phyloP scores from a whole-genome alignment of 2,888 invertebrate genomes.

The Macrophya annulata region DNA sequence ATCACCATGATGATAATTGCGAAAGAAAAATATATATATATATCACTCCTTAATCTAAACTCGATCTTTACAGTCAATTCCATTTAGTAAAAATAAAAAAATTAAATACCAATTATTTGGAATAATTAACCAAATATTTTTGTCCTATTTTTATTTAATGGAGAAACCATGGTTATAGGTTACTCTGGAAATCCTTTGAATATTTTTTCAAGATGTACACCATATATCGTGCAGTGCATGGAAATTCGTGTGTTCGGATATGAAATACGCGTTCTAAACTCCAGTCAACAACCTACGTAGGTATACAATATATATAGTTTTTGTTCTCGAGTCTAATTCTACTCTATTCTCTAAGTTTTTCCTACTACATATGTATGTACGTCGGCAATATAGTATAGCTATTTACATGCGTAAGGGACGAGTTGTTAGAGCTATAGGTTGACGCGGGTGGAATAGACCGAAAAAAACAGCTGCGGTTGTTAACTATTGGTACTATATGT shows the following conservation, averaged over 20 bases:
- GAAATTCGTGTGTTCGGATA: background rate
- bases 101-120: background rate
- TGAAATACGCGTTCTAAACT: background rate
- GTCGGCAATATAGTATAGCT: background rate
- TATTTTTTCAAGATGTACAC: background rate
- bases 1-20: no score
- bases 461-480: conserved; percentile 22
- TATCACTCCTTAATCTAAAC: background rate
- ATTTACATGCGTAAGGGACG: background rate
- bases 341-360: conserved; percentile 3
- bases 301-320: background rate
- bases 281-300: conserved; percentile 10
- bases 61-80: background rate
- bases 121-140: no score
- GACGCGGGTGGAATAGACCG: background rate
- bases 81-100: background rate
- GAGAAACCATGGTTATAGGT: no score
- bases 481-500: background rate
- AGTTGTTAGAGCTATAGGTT: background rate
- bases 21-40: background rate
- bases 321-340: background rate
- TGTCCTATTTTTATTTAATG: no score
- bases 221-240: background rate
- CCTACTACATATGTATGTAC: background rate
- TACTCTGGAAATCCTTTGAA: no score